Conservation (phyloP, 1,140 invertebrate genomes). For the Ruditapes philippinarum region DNA sequence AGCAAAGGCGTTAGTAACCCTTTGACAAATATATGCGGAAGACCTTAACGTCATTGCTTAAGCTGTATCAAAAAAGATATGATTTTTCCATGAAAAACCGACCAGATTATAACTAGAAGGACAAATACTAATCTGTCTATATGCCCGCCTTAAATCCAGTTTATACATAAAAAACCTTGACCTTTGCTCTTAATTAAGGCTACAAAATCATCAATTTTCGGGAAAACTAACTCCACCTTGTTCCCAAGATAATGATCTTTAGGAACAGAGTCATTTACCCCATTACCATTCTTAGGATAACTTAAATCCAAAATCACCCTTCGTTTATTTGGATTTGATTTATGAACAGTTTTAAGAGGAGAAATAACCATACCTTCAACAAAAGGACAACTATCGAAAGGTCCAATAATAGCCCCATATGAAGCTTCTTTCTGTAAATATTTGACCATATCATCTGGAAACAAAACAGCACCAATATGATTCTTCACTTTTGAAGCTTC, state of each 20-base stretch:
- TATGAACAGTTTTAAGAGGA: slow-evolving; percentile 19
- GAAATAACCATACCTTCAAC: background rate
- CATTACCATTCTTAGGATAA: background rate
- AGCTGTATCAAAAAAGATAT: background rate
- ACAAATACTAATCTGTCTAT: background rate
- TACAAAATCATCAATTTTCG: background rate
- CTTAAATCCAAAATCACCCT: slow-evolving; percentile 33
- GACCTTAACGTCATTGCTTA: background rate
- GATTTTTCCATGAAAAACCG: background rate
- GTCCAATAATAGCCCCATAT: background rate
- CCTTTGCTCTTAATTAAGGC: background rate
- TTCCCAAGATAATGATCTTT: slow-evolving; percentile 36
- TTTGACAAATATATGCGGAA: background rate
- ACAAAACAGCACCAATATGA: slow-evolving; percentile 32
- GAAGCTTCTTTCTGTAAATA: slow-evolving; percentile 35
- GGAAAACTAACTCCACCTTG: background rate
- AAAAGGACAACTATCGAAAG: background rate
- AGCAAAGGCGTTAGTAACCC: background rate
- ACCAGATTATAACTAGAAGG: background rate
- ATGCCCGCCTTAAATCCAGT: background rate
- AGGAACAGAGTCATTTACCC: slow-evolving; percentile 10
- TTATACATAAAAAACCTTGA: background rate
- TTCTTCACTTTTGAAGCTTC: slow-evolving; percentile 39
- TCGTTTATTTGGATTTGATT: background rate
- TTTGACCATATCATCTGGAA: background rate